Percentiles rank a stretch among this genome's conserved stretches.
phyloP scores from a whole-genome alignment of 2,113 vertebrate species.

The Tetrax tetrax region DNA sequence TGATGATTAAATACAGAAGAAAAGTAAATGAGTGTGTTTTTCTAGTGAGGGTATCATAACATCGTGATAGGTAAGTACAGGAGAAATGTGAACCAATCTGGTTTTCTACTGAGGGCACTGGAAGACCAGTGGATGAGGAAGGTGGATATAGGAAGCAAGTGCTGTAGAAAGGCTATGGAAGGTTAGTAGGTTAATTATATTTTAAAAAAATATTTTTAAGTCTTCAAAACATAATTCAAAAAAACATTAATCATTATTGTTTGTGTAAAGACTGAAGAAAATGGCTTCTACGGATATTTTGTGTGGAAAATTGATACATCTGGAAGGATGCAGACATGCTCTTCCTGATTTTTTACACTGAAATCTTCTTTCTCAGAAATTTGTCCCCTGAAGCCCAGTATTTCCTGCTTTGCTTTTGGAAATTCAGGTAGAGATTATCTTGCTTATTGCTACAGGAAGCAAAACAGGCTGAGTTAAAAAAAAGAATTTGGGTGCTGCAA shows the following conservation, averaged over 20 bases:
- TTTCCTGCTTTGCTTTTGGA: background rate
- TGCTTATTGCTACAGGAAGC: background rate
- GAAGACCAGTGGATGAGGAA: background rate
- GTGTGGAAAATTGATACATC: background rate
- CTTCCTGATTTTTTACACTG: background rate
- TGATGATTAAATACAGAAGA: background rate
- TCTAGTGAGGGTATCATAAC: background rate
- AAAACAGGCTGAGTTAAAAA: background rate
- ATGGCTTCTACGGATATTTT: background rate
- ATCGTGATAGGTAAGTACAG: background rate
- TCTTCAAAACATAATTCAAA: background rate
- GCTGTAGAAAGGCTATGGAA: background rate
- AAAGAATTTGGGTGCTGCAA: background rate
- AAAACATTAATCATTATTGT: background rate
- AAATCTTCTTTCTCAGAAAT: background rate
- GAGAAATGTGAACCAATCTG: background rate
- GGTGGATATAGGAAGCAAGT: background rate
- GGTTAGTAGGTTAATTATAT: background rate
- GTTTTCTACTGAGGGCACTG: background rate
- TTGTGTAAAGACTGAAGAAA: background rate
- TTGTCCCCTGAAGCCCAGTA: background rate
- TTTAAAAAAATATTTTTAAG: background rate
- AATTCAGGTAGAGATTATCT: background rate
- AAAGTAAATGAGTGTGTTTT: background rate
- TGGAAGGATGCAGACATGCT: background rate